Base-by-base conservation (phyloP, 1,140 invertebrate genomes). In the Theocolax elegans region DNA sequence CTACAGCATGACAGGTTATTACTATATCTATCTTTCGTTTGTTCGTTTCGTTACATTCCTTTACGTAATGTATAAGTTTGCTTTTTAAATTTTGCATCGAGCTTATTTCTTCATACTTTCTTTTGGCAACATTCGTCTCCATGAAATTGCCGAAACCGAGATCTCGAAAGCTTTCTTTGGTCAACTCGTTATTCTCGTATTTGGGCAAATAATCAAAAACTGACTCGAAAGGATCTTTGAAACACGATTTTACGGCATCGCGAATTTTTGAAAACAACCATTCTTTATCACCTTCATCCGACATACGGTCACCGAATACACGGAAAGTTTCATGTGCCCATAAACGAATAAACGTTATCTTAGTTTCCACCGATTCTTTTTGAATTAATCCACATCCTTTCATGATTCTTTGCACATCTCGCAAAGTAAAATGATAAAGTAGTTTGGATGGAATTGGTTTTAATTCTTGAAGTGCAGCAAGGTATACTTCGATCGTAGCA, bases 291-390 rank as follows among this genome's bases (percentile, higher is more conserved):
- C 74, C 63, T 8, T 85, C 78, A 58, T 91, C 88, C 2, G 86
- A 84, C 1, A 93, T 86, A 67, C 91, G 87, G 79, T 93, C 92
- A 71, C 89, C 90, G 77, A 91, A 92, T 1, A 92, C 90, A 42
- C 92, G 84, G 77, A 89, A 88, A 0, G 88, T 84, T 86, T 93
- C 92, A 78, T 93, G 91, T 6, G 88, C 87, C 92, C 92, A 93
- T 3, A 93, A 79, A 44, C 89, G 90, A 73, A 85, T 74, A 12
- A 86, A 79, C 2, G 79, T 80, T 31, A 81, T 60, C 75, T 88
- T 87, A 29, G 80, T 88, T 67, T 90, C 88, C 7, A 90, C 87
- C 12, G 91, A 88, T 51, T 90, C 89, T 76, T 91, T 91, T 29
- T 87, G 87, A 42, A 92, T 87, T 6, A 93, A 82, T 25, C 89